phyloP scores from a whole-genome alignment of 2,888 invertebrate species.

The Marronus borbonicus region DNA sequence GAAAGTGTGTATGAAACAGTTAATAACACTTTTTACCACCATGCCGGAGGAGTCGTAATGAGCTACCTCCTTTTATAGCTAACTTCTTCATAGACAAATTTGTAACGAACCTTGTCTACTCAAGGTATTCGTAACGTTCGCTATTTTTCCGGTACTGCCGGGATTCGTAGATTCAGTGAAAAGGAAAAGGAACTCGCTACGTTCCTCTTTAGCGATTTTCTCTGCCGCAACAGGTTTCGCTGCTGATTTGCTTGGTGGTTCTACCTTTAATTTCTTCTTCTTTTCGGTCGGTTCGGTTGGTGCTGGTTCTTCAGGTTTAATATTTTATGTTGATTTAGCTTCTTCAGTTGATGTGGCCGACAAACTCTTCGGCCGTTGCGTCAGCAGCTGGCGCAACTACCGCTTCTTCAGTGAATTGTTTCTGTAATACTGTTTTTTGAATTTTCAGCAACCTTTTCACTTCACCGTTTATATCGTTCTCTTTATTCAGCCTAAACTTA shows the following conservation, averaged over 20 bases:
- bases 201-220: conserved; percentile 71
- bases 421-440: conserved; percentile 62
- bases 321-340: conserved; percentile 56
- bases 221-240: conserved; percentile 58
- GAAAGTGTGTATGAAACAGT: too few relatives aligned
- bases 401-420: conserved; percentile 55
- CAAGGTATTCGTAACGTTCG: too few relatives aligned
- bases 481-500: too few relatives aligned
- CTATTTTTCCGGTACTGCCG: too few relatives aligned
- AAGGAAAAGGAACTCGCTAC: conserved; percentile 80
- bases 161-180: conserved; percentile 59
- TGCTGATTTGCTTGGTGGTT: conserved; percentile 46
- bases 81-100: too few relatives aligned
- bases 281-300: conserved; percentile 56
- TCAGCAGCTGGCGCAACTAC: conserved; percentile 50
- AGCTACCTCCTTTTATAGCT: too few relatives aligned
- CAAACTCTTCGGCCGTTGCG: conserved; percentile 56
- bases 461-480: too few relatives aligned
- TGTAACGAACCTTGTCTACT: too few relatives aligned
- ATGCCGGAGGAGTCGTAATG: too few relatives aligned
- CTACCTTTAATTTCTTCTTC: conserved; percentile 55
- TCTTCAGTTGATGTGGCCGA: conserved; percentile 53
- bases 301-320: conserved; percentile 58
- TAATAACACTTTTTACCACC: too few relatives aligned
- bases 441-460: not conserved